Conservation (phyloP, 2,888 invertebrate genomes). For the Eumacrocentrus americanus region DNA sequence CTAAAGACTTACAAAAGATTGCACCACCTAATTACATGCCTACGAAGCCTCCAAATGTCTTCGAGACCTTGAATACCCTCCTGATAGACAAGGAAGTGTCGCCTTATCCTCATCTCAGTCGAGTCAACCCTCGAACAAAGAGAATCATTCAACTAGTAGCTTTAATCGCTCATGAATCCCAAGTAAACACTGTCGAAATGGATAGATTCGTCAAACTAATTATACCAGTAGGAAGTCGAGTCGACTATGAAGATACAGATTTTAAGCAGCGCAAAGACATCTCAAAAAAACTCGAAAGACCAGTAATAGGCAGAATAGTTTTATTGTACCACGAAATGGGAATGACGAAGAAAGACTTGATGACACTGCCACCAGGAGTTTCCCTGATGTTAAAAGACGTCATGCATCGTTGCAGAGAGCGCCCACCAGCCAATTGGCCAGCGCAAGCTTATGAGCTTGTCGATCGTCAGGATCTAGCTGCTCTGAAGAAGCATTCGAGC, state of each 20-base stretch:
- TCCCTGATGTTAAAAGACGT: constrained; percentile 72
- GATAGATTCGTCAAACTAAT: constrained; percentile 52
- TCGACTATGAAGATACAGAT: constrained; percentile 50
- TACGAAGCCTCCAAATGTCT: constrained; percentile 73
- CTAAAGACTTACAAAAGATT: constrained; percentile 67
- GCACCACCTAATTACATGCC: constrained; percentile 69
- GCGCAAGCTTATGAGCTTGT: constrained; percentile 73
- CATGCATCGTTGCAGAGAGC: constrained; percentile 72
- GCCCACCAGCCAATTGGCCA: constrained; percentile 77
- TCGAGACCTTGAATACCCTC: constrained; percentile 73
- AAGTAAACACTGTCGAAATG: constrained; percentile 43
- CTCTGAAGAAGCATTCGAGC: constrained; percentile 59
- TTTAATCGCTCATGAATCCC: constrained; percentile 48
- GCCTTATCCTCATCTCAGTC: constrained; percentile 75
- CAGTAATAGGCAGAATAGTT: constrained; percentile 61
- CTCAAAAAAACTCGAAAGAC: constrained; percentile 42
- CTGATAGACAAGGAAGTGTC: constrained; percentile 65
- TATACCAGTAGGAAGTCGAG: constrained; percentile 56
- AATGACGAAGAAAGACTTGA: constrained; percentile 73
- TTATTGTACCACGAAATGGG: constrained; percentile 66
- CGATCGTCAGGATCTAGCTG: constrained; percentile 74
- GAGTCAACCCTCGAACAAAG: constrained; percentile 75
- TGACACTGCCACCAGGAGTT: constrained; percentile 75
- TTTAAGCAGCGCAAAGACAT: constrained; percentile 47
- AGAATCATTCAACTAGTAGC: constrained; percentile 75